phyloP scores from a whole-genome alignment of 2,113 vertebrate species.

The Hypanus sabinus region DNA sequence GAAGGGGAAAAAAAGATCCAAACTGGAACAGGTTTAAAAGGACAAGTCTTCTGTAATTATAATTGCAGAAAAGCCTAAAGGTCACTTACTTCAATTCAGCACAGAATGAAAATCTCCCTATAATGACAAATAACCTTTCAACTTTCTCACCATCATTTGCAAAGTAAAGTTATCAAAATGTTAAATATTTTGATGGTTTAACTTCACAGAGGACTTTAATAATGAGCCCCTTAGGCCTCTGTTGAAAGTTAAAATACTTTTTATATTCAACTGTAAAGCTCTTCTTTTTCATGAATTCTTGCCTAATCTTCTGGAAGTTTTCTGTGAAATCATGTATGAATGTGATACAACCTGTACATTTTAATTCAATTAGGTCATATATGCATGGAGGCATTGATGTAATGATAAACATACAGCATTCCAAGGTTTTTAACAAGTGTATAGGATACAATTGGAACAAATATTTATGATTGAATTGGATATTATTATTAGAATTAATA shows the following conservation, averaged over 20 bases:
- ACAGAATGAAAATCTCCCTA: slow-evolving; percentile 7
- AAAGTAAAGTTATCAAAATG: slow-evolving; percentile 2
- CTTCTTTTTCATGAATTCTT: not conserved
- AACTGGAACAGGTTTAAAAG: slow-evolving; percentile 17
- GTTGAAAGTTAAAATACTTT: not conserved
- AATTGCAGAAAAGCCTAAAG: slow-evolving; percentile 29
- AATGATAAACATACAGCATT: not conserved
- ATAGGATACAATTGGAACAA: not conserved
- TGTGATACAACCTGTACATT: not conserved
- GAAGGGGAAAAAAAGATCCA: not conserved
- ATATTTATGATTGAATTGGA: not conserved
- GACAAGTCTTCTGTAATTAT: slow-evolving; percentile 14
- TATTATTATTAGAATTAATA: not conserved
- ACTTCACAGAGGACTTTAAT: not conserved
- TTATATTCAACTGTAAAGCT: not conserved
- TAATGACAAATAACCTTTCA: slow-evolving; percentile 20
- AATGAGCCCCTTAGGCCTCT: not conserved
- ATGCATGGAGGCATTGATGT: not conserved
- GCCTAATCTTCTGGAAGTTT: not conserved
- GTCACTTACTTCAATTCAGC: not conserved
- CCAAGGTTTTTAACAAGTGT: not conserved
- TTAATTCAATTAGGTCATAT: not conserved
- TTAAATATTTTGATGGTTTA: not conserved
- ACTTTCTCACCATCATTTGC: not conserved
- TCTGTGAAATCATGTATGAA: not conserved